Base-by-base conservation (phyloP, 2,113 vertebrate species). In the Mugil cephalus region DNA sequence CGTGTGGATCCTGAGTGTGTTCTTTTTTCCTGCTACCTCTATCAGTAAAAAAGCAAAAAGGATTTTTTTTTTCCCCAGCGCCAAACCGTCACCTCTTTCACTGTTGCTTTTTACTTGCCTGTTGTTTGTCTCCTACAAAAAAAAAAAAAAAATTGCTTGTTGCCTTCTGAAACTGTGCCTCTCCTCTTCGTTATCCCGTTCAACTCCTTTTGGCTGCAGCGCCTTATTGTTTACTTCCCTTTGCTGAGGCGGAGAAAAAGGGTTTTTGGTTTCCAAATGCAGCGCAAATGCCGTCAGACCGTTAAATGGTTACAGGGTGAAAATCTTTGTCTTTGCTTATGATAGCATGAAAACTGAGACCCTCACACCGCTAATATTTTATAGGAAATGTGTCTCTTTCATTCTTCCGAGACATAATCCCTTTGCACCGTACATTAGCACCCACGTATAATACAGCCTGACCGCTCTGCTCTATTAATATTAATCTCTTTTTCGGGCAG, bases 81-180 rank as follows among this genome's bases (percentile, higher is more conserved):
- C 36, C 59, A 82, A 82, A 82, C 73, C 69, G 59, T 83, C 70
- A 72, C 58, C 68, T 65, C 54, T 79, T 83, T 74, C 68, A 74
- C 58, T 0, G n/a, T 11, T 42, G 45, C 45, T 67, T 72, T 75
- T 61, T 82, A 68, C 60, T 69, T 64, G 35, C 52, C 60, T 69
- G 46, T 78, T 69, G 63, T 79, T 80, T 76, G 38, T 71, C 76
- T 81, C 74, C 47, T 59, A 81, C 71, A 75, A 74, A n/a, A n/a
- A n/a, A n/a, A n/a, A n/a, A n/a, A n/a, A n/a, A n/a, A n/a, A 64
- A 10, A 36, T 63, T 45, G 36, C 38, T 39, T 66, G 48, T 82
- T 82, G 12, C 58, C 17, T 7, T 80, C 61, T 69, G 58, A 79
- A 63, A 70, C 59, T 39, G 43, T 40, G 39, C 36, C 65, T 73